Evolutionary conservation across 2,113 vertebrate genomes (phyloP).

Genomic region (Protobothrops mucrosquamatus): DNA sequence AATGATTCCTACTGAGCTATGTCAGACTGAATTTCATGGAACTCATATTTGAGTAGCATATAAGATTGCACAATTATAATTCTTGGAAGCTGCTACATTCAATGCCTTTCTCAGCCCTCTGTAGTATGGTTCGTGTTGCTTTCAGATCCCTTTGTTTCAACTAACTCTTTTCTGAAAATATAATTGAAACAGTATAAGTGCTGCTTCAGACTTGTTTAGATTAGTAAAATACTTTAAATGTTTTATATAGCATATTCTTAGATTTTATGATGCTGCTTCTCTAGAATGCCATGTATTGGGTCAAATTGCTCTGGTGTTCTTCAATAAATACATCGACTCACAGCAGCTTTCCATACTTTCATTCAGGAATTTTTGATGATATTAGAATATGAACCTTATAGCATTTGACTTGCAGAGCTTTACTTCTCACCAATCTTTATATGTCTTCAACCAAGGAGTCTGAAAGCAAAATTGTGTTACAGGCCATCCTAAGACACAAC

Average conservation of each 20-base stretch:
- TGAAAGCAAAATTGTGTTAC: background rate
- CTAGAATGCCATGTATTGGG: background rate
- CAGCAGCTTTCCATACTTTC: background rate
- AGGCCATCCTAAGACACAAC: background rate
- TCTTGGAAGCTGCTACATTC: background rate
- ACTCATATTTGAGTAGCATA: background rate
- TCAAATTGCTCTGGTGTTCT: background rate
- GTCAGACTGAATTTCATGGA: background rate
- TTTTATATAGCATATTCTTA: background rate
- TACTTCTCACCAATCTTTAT: background rate
- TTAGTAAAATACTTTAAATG: background rate
- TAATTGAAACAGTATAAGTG: background rate
- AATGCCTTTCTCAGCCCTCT: background rate
- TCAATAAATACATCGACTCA: background rate
- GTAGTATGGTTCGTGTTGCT: background rate
- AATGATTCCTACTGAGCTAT: background rate
- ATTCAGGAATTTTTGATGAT: background rate
- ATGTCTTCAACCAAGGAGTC: background rate
- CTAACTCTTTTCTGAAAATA: background rate
- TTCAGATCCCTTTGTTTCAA: background rate
- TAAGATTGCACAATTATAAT: background rate
- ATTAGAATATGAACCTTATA: background rate
- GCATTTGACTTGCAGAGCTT: background rate
- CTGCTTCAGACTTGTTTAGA: background rate
- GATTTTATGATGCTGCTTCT: background rate